These are phyloP conservation scores for Deilephila elpenor DNA, from an alignment of 2,888 invertebrate genomes.

Conservation along the genomic window DNA sequence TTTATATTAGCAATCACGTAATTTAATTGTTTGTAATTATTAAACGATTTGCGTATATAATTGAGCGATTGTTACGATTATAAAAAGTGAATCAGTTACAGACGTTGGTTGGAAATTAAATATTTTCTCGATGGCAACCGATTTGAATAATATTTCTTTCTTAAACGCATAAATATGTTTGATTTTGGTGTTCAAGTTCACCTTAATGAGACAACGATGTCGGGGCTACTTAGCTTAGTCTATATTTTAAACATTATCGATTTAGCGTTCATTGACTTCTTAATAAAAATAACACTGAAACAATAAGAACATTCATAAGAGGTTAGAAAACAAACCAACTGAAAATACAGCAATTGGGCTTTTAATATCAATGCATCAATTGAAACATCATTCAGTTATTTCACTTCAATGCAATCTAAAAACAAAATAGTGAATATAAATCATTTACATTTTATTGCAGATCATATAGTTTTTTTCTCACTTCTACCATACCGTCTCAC, in stretches of 20 bases:
- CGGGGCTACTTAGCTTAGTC: no score
- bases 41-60: conserved; percentile 1
- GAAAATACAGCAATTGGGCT: no score
- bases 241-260: no score
- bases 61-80: neutral
- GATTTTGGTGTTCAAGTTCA: neutral
- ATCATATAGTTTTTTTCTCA: neutral
- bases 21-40: conserved; percentile 3
- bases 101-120: neutral
- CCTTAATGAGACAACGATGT: neutral
- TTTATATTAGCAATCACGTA: neutral
- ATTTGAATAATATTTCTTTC: neutral
- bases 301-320: no score
- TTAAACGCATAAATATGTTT: neutral
- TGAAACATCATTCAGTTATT: no score
- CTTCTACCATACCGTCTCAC: neutral
- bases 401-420: neutral
- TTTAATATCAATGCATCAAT: no score
- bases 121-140: neutral
- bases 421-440: neutral
- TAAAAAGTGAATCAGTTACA: conserved; percentile 4
- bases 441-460: neutral
- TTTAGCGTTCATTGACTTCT: no score
- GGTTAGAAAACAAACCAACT: no score
- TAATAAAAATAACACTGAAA: no score